A percentile compares a stretch with the other conserved stretches of the same genome.
Evolutionary conservation across 1,140 invertebrate genomes (phyloP).

Genomic region (Hylaeus volcanicus): DNA sequence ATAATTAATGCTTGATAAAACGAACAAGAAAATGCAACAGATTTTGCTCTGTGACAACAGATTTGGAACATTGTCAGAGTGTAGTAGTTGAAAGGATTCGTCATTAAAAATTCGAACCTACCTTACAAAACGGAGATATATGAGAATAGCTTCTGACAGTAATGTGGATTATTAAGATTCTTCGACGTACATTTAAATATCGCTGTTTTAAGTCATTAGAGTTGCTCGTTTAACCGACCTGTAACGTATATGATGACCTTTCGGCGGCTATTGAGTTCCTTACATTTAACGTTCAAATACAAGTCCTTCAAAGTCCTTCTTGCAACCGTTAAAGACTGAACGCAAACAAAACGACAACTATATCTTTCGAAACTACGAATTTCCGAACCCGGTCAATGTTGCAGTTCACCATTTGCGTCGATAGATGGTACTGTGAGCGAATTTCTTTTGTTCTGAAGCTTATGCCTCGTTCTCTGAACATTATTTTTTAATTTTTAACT

Average conservation of each 20-base stretch:
- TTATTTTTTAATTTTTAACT: background rate
- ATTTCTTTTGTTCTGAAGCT: conserved; percentile 19
- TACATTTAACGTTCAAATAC: conserved; percentile 65
- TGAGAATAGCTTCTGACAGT: conserved; percentile 8
- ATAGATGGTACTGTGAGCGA: conserved; percentile 30
- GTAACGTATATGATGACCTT: conserved; percentile 26
- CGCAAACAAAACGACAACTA: conserved; percentile 58
- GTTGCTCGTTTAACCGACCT: background rate
- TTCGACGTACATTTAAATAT: conserved; percentile 19
- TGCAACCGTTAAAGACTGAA: conserved; percentile 56
- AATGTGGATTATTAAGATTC: background rate
- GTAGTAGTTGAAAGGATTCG: background rate
- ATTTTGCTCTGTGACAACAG: background rate
- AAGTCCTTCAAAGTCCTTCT: conserved; percentile 34
- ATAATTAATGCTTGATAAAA: background rate
- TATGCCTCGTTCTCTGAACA: background rate
- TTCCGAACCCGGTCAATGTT: conserved; percentile 49
- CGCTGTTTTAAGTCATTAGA: conserved; percentile 18
- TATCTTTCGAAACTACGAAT: conserved; percentile 49
- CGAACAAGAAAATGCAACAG: background rate
- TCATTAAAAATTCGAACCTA: conserved; percentile 31
- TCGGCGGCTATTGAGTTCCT: conserved; percentile 51
- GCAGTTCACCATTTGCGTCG: conserved; percentile 5
- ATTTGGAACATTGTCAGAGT: background rate
- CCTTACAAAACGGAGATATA: conserved; percentile 30